Evolutionary conservation across 2,113 vertebrate species (phyloP).

Genomic region (Cygnus atratus): DNA sequence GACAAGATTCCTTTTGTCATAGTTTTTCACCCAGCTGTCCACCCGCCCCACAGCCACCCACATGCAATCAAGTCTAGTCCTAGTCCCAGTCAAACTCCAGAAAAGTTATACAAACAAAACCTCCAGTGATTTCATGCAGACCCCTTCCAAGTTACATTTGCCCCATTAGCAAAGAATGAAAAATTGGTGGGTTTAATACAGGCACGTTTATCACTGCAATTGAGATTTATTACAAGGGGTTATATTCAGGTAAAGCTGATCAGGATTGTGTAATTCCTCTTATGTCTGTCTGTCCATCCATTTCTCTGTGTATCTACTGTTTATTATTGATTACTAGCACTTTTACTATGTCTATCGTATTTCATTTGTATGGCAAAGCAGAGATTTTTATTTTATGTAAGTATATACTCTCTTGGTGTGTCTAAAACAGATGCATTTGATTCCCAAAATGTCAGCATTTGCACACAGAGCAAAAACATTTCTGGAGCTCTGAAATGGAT

Average conservation of each 20-base stretch:
- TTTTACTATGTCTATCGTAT: background rate
- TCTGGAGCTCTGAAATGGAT: background rate
- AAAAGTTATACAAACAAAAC: slow-evolving; percentile 18
- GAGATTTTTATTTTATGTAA: background rate
- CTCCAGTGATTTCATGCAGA: slow-evolving; percentile 18
- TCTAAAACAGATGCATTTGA: background rate
- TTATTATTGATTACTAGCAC: background rate
- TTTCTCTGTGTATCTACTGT: background rate
- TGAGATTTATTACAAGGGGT: background rate
- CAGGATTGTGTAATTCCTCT: background rate
- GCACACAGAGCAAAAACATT: background rate
- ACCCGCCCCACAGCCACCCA: slow-evolving; percentile 35
- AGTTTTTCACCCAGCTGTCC: slow-evolving; percentile 61
- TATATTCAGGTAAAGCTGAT: slow-evolving; percentile 28
- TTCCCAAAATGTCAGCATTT: background rate
- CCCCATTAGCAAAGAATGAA: slow-evolving; percentile 9
- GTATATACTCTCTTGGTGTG: background rate
- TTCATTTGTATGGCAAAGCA: background rate
- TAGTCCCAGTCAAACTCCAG: background rate
- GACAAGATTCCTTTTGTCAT: slow-evolving; percentile 56
- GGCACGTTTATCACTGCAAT: background rate
- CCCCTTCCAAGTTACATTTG: slow-evolving; percentile 34
- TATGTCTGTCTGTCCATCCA: background rate
- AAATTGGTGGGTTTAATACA: slow-evolving; percentile 21
- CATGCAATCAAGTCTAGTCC: slow-evolving; percentile 39